Evolutionary conservation across 2,888 invertebrate species (phyloP), one percentile per base, ranked within the genome.

Genomic region (Nysson spinosus): DNA sequence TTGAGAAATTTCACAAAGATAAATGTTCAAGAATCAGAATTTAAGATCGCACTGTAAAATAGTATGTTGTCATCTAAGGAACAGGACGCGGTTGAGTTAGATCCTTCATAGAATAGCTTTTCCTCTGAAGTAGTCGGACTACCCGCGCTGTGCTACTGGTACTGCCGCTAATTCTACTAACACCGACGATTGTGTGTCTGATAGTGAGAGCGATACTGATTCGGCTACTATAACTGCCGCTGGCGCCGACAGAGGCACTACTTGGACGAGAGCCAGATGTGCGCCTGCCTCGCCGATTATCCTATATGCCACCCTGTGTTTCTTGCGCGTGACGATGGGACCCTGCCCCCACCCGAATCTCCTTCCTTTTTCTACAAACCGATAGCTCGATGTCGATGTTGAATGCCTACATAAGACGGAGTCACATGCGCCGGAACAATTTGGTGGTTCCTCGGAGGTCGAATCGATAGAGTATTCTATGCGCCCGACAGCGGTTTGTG

Each of bases 201-300:
- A 47, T 55, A 60, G 61, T 35, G 55, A 44, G 57, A 64, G 46
- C 80, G 79, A 76, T 79, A 82, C 77, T 82, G 79, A 74, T 79
- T 80, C 78, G 83, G 79, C 58, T 78, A 66, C 69, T 55, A 56
- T 69, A 75, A 75, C 79, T 81, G 80, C 67, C 74, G 77, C 72
- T 77, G 67, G 72, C 79, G 80, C 68, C 70, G 78, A 72, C 77
- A 61, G 81, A 79, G 82, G 82, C 83, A 83, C 81, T 77, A 79
- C 82, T 86, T 86, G 86, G 86, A 84, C 70, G 58, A 62, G 62
- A 77, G 85, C 85, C 86, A 86, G 83, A 79, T 77, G 79, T 84
- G 85, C 86, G 85, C 85, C 80, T 82, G 82, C 76, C 80, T 81
- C 64, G 60, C 39, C 46, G 58, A 64, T 62, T 64, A 63, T 56